A percentile compares a stretch with the other conserved stretches of the same genome.
phyloP scores from a whole-genome alignment of 2,113 vertebrate genomes.

The Leptobrachium leishanense region DNA sequence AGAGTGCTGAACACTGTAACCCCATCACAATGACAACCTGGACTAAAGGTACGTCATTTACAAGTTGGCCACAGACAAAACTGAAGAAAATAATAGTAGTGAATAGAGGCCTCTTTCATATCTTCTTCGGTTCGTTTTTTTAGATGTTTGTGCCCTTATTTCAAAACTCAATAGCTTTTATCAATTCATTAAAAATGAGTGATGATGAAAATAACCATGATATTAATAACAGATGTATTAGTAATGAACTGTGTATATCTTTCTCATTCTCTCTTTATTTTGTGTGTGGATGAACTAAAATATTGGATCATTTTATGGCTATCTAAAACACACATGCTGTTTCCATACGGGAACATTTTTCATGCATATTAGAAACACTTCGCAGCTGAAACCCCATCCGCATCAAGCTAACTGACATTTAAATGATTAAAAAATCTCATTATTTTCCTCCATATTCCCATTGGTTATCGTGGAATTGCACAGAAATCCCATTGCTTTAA shows the following conservation, averaged over 20 bases:
- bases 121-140: too few species aligned
- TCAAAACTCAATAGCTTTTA: neutral
- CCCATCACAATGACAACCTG: too few species aligned
- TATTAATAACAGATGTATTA: neutral
- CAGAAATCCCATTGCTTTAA: neutral
- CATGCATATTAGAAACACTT: constrained; percentile 11
- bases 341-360: constrained; percentile 9
- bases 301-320: neutral
- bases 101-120: too few species aligned
- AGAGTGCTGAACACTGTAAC: too few species aligned
- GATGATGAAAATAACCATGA: neutral
- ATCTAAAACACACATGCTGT: constrained; percentile 18
- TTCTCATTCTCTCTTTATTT: neutral
- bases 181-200: neutral
- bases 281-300: neutral
- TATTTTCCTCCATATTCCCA: constrained; percentile 8
- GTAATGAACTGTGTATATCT: neutral
- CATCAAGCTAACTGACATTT: constrained; percentile 12
- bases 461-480: constrained; percentile 8
- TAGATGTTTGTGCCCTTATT: too few species aligned
- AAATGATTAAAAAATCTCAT: constrained; percentile 8
- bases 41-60: too few species aligned
- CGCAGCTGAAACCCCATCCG: neutral
- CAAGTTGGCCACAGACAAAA: too few species aligned
- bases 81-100: too few species aligned